A percentile compares a stretch with the other conserved stretches of the same genome.
Conservation (phyloP, 2,888 invertebrate species). For the Drosophila multiciliata region DNA sequence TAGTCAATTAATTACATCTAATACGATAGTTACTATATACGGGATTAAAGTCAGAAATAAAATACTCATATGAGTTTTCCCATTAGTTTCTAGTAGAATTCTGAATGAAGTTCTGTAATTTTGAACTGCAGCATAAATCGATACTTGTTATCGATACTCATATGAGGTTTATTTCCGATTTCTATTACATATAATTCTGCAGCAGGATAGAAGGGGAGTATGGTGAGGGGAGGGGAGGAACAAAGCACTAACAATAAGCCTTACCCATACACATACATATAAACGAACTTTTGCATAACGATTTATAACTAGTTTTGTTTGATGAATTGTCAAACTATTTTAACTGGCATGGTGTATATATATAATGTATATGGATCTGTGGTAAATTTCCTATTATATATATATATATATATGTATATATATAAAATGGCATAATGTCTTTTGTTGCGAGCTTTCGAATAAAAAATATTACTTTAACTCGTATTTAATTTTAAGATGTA, state of each 20-base stretch:
- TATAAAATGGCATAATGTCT: conserved; percentile 35
- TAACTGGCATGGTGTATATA: conserved; percentile 35
- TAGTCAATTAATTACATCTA: conserved; percentile 48
- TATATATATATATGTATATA: conserved; percentile 13
- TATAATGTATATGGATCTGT: conserved; percentile 28
- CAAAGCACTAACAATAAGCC: conserved; percentile 60
- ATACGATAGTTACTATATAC: conserved; percentile 26
- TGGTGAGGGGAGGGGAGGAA: conserved; percentile 17
- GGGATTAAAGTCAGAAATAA: conserved; percentile 30
- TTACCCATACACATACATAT: conserved; percentile 56
- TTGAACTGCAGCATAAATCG: background rate
- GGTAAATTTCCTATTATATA: conserved; percentile 5
- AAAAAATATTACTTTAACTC: conserved; percentile 38
- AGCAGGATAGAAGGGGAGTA: background rate
- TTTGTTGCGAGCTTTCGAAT: conserved; percentile 46
- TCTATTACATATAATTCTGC: conserved; percentile 23
- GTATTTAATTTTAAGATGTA: conserved; percentile 26
- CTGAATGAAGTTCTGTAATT: background rate
- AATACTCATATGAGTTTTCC: background rate
- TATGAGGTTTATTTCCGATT: conserved; percentile 6
- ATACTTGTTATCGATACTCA: background rate
- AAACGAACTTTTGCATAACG: conserved; percentile 73
- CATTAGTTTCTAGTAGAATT: background rate
- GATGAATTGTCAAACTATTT: conserved; percentile 29
- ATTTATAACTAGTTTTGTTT: conserved; percentile 61